Percentiles rank a stretch among this genome's conserved stretches.
phyloP scores from a whole-genome alignment of 2,797 vertebrate genomes.

The Rhabdomys pumilio region DNA sequence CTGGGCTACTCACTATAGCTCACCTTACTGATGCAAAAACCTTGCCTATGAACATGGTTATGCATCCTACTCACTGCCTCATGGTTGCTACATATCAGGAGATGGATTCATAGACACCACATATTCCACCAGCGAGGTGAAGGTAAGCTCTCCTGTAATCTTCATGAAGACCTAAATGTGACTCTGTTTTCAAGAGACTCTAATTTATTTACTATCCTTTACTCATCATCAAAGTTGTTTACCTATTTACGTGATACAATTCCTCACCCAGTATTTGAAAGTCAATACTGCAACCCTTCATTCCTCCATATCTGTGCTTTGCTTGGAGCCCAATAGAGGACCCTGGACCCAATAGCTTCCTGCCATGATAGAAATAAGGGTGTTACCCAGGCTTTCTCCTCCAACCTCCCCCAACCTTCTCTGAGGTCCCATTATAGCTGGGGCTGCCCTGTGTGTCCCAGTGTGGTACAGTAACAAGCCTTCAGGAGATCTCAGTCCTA shows the following conservation, averaged over 20 bases:
- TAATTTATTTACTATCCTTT: background rate
- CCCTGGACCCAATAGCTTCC: background rate
- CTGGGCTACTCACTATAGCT: no score
- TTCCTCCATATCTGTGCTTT: background rate
- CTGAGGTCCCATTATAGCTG: background rate
- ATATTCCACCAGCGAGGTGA: no score
- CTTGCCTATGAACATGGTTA: background rate
- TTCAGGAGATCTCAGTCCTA: background rate
- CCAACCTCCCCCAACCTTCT: background rate
- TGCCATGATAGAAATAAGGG: background rate
- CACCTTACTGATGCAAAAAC: background rate
- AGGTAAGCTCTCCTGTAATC: background rate
- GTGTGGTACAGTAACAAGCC: no score
- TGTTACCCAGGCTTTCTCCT: no score
- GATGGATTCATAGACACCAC: accelerated
- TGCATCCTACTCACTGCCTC: background rate
- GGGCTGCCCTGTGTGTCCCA: accelerated
- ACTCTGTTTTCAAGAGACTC: background rate
- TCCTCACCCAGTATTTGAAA: background rate
- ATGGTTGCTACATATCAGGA: background rate
- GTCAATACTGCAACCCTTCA: background rate
- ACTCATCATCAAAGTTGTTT: background rate
- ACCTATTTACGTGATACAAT: background rate
- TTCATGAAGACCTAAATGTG: background rate
- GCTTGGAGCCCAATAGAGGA: background rate